Evolutionary conservation across 2,113 vertebrate genomes (phyloP).

Genomic region (Pholis gunnellus): DNA sequence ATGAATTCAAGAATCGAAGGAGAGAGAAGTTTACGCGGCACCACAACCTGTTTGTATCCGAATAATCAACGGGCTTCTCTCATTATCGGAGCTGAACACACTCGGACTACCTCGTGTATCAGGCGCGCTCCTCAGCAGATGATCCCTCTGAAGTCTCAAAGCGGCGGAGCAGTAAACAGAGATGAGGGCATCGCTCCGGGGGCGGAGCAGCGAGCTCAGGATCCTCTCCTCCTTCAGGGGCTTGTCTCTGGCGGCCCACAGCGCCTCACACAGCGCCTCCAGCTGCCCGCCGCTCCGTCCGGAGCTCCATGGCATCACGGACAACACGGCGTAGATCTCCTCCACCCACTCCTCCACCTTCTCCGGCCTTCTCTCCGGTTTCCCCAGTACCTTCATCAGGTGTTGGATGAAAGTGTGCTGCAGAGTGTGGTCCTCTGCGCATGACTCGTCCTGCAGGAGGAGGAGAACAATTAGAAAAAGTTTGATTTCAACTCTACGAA

Average conservation of each 20-base stretch:
- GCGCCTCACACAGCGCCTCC: constrained; percentile 85
- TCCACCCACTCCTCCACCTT: constrained; percentile 72
- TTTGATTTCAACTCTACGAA: not conserved
- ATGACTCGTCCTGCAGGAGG: constrained; percentile 49
- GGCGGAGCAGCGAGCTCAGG: constrained; percentile 88
- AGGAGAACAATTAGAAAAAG: not conserved
- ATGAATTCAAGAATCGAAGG: not conserved
- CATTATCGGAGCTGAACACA: not conserved
- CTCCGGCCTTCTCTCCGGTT: constrained; percentile 59
- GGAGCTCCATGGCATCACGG: constrained; percentile 83
- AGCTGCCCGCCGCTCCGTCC: constrained; percentile 78
- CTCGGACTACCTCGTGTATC: constrained; percentile 83
- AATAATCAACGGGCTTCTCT: no score
- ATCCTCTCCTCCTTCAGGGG: constrained; percentile 88
- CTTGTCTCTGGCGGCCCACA: constrained; percentile 85
- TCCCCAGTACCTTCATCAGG: constrained; percentile 80
- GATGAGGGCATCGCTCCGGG: constrained; percentile 80
- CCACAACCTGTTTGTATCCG: not conserved
- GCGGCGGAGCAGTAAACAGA: constrained; percentile 84
- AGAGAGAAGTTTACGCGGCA: not conserved
- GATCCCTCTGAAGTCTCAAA: constrained; percentile 85
- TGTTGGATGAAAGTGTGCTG: constrained; percentile 88
- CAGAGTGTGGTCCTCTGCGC: constrained; percentile 65
- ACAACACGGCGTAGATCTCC: constrained; percentile 86
- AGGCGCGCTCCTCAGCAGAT: constrained; percentile 74